Evolutionary conservation across 2,888 invertebrate species (phyloP), one percentile per base, ranked within the genome.

Genomic region (Coelinius sp.): DNA sequence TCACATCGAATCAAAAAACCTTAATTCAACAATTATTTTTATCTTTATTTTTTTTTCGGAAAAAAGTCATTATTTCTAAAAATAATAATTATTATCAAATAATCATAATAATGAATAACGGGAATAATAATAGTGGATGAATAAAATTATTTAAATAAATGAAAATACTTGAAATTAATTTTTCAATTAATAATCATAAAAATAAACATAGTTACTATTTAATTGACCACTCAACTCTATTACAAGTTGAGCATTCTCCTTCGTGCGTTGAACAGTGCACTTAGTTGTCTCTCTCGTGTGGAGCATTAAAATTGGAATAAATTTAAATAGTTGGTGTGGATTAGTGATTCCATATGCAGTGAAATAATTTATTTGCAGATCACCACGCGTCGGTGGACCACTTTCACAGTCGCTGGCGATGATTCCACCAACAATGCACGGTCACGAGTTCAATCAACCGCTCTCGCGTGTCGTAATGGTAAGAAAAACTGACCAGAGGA

Each of bases 401-500:
- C 80, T 87, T 31, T 86, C 87, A 38, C 86, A 86, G 76, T 86
- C 87, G 56, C 76, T 87, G 78, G 84, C 87, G 64, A 86, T 87
- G 87, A 87, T 87, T 68, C 87, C 87, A 69, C 87, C 87, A 24
- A 87, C 87, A 75, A 87, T 87, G 87, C 87, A 87, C 77, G 87
- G 87, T 20, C 87, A 87, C 78, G 87, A 87, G 72, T 87, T 87
- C 76, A 87, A 87, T 79, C 86, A 87, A 73, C 87, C 87, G 35
- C 88, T 90, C 78, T 91, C 91, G 79, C 88, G 92, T 84, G 92
- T 92, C 79, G 91, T 92, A 77, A 92, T 92, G 92, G 92, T 92
- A 66, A 89, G 92, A 77, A 92, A 92, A 88, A 92, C 92, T 77
- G 92, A 92, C 83, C 92, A 92, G 84, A 88, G 92, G 81, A 91